Evolutionary conservation across 2,113 vertebrate genomes (phyloP).

Genomic region (rabbit (Oryctolagus cuniculus)): mOryCun1.1 NC_091445.1:95388501-95389000

Average conservation of each 20-base stretch:
- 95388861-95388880: fast-evolving
- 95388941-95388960: too few relatives aligned
- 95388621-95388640: fast-evolving
- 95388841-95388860: too few relatives aligned
- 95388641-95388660: fast-evolving
- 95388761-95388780: fast-evolving
- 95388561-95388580: not conserved
- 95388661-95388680: fast-evolving
- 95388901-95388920: too few relatives aligned
- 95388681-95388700: not conserved
- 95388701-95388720: not conserved
- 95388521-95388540: not conserved
- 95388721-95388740: not conserved
- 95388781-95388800: fast-evolving
- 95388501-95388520: not conserved
- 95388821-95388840: too few relatives aligned
- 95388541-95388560: too few relatives aligned
- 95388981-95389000: not conserved
- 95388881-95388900: fast-evolving
- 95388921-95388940: too few relatives aligned
- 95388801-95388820: fast-evolving
- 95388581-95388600: not conserved
- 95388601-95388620: fast-evolving
- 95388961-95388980: fast-evolving
- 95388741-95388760: too few relatives aligned